Evolutionary conservation across 2,113 vertebrate species (phyloP).

Genomic region (Malurus elegans): DNA sequence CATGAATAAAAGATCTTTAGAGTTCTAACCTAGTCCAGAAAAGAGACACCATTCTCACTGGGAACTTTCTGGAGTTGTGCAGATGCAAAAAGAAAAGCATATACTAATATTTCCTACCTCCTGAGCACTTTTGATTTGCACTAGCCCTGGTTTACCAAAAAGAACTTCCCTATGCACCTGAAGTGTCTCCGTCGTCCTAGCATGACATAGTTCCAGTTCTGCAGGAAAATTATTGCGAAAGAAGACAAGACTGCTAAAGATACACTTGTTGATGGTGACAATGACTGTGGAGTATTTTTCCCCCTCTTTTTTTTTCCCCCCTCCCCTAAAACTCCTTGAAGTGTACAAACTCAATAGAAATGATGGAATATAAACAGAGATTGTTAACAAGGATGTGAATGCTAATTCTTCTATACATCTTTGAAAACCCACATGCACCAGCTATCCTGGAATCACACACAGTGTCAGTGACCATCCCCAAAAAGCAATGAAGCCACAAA

Average conservation of each 20-base stretch:
- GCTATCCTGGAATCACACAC: not conserved
- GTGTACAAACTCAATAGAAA: not conserved
- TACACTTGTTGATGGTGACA: not conserved
- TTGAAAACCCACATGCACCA: not conserved
- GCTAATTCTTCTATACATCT: not conserved
- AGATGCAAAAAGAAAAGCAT: not conserved
- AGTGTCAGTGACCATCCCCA: not conserved
- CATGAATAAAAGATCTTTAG: not conserved
- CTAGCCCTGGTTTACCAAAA: not conserved
- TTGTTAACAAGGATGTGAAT: not conserved
- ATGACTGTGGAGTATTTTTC: not conserved
- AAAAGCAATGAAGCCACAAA: not conserved
- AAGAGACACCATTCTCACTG: not conserved
- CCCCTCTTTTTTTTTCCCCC: not conserved
- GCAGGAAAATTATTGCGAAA: not conserved
- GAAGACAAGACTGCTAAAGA: not conserved
- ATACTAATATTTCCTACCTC: not conserved
- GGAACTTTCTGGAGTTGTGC: not conserved
- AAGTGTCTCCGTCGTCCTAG: not conserved
- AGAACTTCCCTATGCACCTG: not conserved
- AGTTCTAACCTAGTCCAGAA: not conserved
- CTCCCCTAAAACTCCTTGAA: not conserved
- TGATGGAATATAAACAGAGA: not conserved
- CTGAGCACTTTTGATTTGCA: not conserved
- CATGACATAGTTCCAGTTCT: not conserved